phyloP scores from a whole-genome alignment of 2,797 vertebrate genomes.

The Semotilus atromaculatus region DNA sequence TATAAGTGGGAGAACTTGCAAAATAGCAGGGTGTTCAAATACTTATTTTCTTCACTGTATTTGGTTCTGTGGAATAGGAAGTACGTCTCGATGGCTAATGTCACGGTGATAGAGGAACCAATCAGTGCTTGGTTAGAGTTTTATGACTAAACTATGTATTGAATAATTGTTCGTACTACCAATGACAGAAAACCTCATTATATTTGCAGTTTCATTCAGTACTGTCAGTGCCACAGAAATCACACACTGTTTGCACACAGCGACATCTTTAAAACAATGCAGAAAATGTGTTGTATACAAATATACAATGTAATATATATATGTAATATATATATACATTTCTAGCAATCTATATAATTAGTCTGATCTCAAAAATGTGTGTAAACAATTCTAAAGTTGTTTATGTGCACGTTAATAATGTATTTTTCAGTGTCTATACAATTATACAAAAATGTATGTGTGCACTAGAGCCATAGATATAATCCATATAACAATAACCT shows the following conservation, averaged over 20 bases:
- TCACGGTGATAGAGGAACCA: no score
- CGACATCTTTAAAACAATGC: background rate
- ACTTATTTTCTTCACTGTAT: no score
- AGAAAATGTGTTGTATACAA: background rate
- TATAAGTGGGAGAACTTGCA: no score
- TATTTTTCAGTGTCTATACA: background rate
- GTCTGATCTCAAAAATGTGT: background rate
- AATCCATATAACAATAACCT: background rate
- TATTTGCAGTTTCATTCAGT: background rate
- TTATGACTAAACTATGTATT: no score
- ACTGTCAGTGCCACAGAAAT: background rate
- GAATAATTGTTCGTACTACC: no score
- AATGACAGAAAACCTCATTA: background rate
- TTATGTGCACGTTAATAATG: background rate
- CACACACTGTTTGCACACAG: background rate
- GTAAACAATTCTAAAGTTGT: background rate
- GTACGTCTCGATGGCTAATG: no score
- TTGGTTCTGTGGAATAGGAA: no score
- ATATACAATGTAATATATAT: no score
- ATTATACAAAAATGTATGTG: background rate
- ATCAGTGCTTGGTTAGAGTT: no score
- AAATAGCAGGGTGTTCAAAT: no score
- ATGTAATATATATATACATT: no score
- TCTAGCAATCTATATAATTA: background rate
- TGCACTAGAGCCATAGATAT: background rate